Percentiles rank a stretch among this genome's conserved stretches.
phyloP scores from a whole-genome alignment of 2,888 invertebrate species.

The Oscheius onirici region DNA sequence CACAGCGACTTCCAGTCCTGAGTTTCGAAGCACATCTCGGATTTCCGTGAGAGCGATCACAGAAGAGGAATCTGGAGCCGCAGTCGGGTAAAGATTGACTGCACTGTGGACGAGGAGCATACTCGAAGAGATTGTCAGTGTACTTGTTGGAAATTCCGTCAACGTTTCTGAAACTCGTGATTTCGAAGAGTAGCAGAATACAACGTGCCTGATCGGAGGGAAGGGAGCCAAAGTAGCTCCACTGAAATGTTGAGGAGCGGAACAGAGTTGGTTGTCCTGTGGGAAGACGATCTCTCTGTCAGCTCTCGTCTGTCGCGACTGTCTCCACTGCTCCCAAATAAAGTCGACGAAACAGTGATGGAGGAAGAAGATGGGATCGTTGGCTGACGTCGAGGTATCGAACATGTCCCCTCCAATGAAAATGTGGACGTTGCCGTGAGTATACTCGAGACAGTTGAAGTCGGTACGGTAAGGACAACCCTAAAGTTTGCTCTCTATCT shows the following conservation, averaged over 20 bases:
- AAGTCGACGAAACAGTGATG: constrained; percentile 72
- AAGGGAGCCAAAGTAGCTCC: constrained; percentile 52
- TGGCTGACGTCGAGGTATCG: constrained; percentile 62
- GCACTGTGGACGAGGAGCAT: constrained; percentile 63
- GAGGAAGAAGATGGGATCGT: constrained; percentile 72
- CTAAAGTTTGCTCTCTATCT: too few species aligned
- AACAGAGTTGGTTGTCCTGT: constrained; percentile 57
- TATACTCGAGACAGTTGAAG: constrained; percentile 60
- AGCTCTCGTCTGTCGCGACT: constrained; percentile 36
- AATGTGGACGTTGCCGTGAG: constrained; percentile 64
- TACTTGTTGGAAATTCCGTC: constrained; percentile 66
- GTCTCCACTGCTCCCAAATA: constrained; percentile 70
- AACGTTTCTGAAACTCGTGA: constrained; percentile 43
- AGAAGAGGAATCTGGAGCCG: constrained; percentile 60
- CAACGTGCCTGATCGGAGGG: constrained; percentile 41
- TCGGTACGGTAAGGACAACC: constrained; percentile 57
- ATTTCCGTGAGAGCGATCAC: constrained; percentile 46
- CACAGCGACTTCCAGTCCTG: constrained; percentile 46
- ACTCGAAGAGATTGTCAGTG: constrained; percentile 66
- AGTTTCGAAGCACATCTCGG: constrained; percentile 61
- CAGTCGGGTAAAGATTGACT: too few species aligned
- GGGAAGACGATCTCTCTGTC: constrained; percentile 56
- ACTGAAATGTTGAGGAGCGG: constrained; percentile 59
- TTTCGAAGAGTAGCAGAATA: background rate
- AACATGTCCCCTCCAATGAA: constrained; percentile 65